These are phyloP conservation scores for Bugula neritina DNA, from an alignment of 2,888 invertebrate species.

Conservation along the genomic window DNA sequence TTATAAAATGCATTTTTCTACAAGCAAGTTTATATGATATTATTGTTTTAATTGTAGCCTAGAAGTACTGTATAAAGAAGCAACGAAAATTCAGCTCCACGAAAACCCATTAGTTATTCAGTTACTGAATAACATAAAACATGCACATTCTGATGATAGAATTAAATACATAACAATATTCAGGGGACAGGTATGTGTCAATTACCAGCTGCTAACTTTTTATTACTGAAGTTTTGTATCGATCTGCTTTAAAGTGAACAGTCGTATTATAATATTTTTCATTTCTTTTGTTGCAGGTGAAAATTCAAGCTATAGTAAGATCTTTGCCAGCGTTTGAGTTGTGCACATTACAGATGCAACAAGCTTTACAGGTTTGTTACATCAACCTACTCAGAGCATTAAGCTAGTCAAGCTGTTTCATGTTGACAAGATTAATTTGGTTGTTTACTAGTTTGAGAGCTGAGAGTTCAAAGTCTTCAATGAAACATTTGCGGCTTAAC, in stretches of 20 bases:
- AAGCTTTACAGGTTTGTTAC: slow-evolving; percentile 19
- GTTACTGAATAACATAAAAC: slow-evolving; percentile 10
- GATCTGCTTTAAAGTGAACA: neutral
- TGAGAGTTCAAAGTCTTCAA: too few relatives aligned
- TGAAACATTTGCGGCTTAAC: too few relatives aligned
- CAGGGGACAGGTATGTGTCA: slow-evolving; percentile 26
- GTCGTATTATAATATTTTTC: neutral
- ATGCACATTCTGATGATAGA: neutral
- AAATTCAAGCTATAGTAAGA: slow-evolving; percentile 15
- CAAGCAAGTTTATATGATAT: too few relatives aligned
- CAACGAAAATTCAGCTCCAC: neutral
- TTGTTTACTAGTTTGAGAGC: too few relatives aligned
- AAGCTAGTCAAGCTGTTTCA: too few relatives aligned
- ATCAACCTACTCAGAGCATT: too few relatives aligned
- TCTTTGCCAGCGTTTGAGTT: slow-evolving; percentile 26
- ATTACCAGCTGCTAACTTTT: too few relatives aligned
- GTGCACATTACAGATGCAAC: slow-evolving; percentile 21
- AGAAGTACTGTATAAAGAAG: slow-evolving; percentile 8
- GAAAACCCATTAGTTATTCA: neutral
- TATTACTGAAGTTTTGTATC: too few relatives aligned
- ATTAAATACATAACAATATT: slow-evolving; percentile 18
- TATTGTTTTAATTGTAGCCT: slow-evolving; percentile 13
- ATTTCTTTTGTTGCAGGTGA: slow-evolving; percentile 5
- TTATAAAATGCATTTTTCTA: too few relatives aligned
- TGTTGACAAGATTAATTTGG: too few relatives aligned